Evolutionary conservation across 2,888 invertebrate species (phyloP).

Genomic region (Chirona hameri): DNA sequence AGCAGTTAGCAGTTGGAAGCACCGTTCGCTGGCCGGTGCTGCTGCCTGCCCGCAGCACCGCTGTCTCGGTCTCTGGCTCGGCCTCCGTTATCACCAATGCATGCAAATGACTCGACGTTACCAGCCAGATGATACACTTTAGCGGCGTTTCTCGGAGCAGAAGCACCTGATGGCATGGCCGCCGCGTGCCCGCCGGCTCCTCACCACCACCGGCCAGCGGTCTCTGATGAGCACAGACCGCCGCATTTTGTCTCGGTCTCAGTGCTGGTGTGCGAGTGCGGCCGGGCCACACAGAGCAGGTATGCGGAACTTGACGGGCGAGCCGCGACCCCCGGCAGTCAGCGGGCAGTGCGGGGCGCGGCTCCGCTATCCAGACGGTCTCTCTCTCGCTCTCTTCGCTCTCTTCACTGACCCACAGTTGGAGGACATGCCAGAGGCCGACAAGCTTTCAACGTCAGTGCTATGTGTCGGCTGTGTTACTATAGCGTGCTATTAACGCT

Average conservation of each 20-base stretch:
- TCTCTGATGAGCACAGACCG: neutral
- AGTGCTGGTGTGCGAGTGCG: too few species aligned
- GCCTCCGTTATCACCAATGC: neutral
- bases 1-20: neutral
- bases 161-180: neutral
- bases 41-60: neutral
- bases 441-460: too few species aligned
- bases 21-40: neutral
- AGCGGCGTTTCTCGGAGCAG: neutral
- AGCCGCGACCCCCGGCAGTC: neutral
- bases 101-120: neutral
- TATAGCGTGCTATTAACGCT: too few species aligned
- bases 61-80: neutral
- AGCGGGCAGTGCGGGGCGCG: too few species aligned
- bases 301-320: neutral
- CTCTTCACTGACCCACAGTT: neutral
- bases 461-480: too few species aligned
- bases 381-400: neutral
- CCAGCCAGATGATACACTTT: neutral
- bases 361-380: too few species aligned
- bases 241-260: neutral
- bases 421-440: neutral
- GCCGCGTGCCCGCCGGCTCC: neutral
- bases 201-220: too few species aligned
- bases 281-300: neutral